Percentiles rank a stretch among this genome's conserved stretches.
Evolutionary conservation across 2,888 invertebrate genomes (phyloP).

Genomic region (Anodontia alba): DNA sequence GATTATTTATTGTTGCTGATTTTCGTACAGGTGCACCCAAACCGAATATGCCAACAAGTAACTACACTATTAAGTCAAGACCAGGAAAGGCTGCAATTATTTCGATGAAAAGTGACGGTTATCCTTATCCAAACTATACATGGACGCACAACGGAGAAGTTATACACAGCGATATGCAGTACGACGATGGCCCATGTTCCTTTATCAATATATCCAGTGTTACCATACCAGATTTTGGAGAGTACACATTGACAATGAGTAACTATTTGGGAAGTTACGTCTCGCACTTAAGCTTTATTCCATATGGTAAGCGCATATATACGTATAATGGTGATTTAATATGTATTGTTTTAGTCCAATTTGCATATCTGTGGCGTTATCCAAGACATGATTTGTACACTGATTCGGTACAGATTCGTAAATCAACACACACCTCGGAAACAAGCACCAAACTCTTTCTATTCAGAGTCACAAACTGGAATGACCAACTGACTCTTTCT

Average conservation of each 20-base stretch:
- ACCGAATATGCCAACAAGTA: too few relatives aligned
- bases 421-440: too few relatives aligned
- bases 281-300: not conserved
- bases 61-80: not conserved
- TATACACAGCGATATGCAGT: not conserved
- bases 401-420: too few relatives aligned
- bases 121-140: not conserved
- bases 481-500: too few relatives aligned
- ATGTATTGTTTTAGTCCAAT: too few relatives aligned
- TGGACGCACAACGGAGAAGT: not conserved
- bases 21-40: too few relatives aligned
- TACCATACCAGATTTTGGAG: constrained; percentile 20
- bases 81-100: not conserved
- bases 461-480: too few relatives aligned
- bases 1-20: too few relatives aligned
- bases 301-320: not conserved
- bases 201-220: not conserved
- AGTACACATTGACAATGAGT: constrained; percentile 22
- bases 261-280: constrained; percentile 27
- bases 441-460: too few relatives aligned
- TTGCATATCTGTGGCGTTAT: too few relatives aligned
- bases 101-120: not conserved
- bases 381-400: too few relatives aligned
- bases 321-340: too few relatives aligned
- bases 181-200: not conserved